Percentiles rank a stretch among this genome's conserved stretches.
Conservation (phyloP, 64 coral and sea anemone species). For the Anthopleura sola region DNA sequence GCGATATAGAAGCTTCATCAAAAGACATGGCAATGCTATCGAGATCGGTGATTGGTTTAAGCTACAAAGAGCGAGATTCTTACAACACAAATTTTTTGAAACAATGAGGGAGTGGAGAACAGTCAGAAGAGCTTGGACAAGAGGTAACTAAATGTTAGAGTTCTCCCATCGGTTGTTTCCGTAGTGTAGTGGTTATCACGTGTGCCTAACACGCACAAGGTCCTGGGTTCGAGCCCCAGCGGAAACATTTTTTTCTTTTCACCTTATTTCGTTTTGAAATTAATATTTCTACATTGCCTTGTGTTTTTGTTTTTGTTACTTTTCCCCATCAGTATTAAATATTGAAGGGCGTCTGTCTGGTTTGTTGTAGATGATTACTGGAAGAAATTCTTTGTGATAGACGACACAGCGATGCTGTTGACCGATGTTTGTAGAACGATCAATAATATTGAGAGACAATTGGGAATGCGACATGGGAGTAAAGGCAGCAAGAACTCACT, state of each 20-base stretch:
- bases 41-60: conserved; percentile 52
- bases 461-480: conserved; percentile 28
- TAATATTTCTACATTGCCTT: background rate
- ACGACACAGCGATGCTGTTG: conserved; percentile 97
- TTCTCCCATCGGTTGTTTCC: background rate
- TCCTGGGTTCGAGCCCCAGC: conserved; percentile 20
- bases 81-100: conserved; percentile 67
- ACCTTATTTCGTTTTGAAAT: background rate
- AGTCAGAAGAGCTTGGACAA: conserved; percentile 59
- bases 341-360: too few relatives aligned
- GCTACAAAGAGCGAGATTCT: conserved; percentile 45
- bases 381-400: conserved; percentile 85
- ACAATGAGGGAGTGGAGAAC: conserved; percentile 58
- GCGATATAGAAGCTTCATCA: conserved; percentile 70
- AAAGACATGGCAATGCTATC: conserved; percentile 43
- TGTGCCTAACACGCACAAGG: conserved; percentile 24
- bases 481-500: conserved; percentile 55
- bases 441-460: conserved; percentile 51
- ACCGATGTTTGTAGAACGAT: conserved; percentile 89
- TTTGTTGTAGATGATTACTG: conserved; percentile 81
- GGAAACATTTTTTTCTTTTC: background rate
- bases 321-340: too few relatives aligned
- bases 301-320: too few relatives aligned
- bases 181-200: conserved; percentile 29
- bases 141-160: conserved; percentile 31